Base-by-base conservation (phyloP, 2,797 vertebrate species). In the Urocyon cinereoargenteus region DNA sequence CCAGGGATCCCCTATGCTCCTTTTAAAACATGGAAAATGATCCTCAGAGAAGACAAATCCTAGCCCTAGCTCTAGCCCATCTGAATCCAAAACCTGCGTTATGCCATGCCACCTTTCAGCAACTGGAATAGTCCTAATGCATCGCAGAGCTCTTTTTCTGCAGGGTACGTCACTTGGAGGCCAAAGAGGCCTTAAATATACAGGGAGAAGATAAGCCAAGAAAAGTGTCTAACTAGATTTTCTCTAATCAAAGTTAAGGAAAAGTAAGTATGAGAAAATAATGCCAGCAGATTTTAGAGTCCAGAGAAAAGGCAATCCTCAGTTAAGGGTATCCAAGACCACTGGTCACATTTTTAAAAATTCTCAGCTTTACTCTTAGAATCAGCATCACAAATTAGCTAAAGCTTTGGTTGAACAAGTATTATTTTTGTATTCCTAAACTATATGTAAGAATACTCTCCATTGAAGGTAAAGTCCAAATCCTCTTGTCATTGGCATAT, bases 151-250 rank as follows among this genome's bases (percentile, higher is more conserved):
- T 87, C 34, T 66, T 40, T 31, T 24, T 97, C 84, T 53, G 72
- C 55, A 62, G 24, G 19, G 31, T 26, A 61, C n/a, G 55, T 19
- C 28, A 31, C 49, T 70, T 28, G 68, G 28, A 93, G n/a, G 49
- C 40, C 59, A 82, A 22, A 84, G 49, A 78, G 53, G 21, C 28
- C 89, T 95, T 83, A 68, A 61, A 78, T 31, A 59, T 8, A 90
- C 21, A 45, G 66, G 91, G 21, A 64, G 96, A 85, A 62, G 28
- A 26, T 91, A 94, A 89, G 73, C 51, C 59, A 91, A 87, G 62
- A 84, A 93, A 70, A 86, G 18, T 14, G 26, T 78, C 59, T 87
- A 57, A 78, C 36, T 45, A 90, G 81, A 3, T 66, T 70, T 90
- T 53, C 40, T 88, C 66, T 96, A 57, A 86, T 16, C 89, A 61